Evolutionary conservation across 2,113 vertebrate genomes (phyloP), one percentile per base, ranked within the genome.

Genomic region (Xerus inauris): DNA sequence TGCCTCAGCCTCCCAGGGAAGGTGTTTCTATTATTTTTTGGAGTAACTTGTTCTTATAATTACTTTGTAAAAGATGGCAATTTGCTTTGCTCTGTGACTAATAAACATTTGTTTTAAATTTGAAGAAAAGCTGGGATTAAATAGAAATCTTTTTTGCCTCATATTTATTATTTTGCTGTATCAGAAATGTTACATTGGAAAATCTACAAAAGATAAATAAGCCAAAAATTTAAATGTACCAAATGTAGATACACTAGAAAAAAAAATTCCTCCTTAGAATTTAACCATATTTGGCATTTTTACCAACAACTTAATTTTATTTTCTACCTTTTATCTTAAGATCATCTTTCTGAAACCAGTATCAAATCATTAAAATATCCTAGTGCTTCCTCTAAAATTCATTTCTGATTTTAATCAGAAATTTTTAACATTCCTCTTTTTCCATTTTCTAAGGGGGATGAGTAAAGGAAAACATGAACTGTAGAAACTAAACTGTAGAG

Each of bases 151-250:
- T 65, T 90, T 94, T 95, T 92, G 72, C 67, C 32, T 89, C 77
- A 80, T 20, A 86, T 96, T 97, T 97, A 94, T 95, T 94, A 94
- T 73, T 96, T 65, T 83, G 67, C 59, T 96, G 47, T 88, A 83
- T 28, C 49, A 38, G 57, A 73, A 72, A 71, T 76, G 42, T 93
- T 72, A 95, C 17, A 84, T 87, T 83, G 87, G 77, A 94, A 96
- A 96, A 97, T 89, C 45, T 85, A 69, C 1, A 90, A 94, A 0
- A 92, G 59, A 81, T 71, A 10, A 59, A 94, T 88, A 35, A 81
- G 24, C 40, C n/a, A 91, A 28, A 89, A 54, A 87, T 72, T 32
- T 90, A 87, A 96, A 80, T 45, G 79, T 10, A 80, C 3, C 28
- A 76, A 91, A 82, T 81, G 73, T 81, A 73, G 51, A 72, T 76